Evolutionary conservation across 2,797 vertebrate genomes (phyloP).

Genomic region (Parauchenoglanis punctatus): DNA sequence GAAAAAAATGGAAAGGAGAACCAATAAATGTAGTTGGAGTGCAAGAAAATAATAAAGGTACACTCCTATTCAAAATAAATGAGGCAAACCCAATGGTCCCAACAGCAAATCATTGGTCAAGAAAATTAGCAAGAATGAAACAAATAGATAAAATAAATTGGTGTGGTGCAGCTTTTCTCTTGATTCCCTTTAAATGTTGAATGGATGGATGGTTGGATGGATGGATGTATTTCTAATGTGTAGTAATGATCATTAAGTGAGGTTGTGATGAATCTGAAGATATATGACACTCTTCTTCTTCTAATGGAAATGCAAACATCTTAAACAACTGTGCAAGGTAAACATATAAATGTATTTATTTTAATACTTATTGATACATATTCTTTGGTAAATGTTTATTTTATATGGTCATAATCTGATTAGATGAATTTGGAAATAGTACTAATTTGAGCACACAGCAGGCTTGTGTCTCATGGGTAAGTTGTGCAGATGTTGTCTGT

Average conservation of each 20-base stretch:
- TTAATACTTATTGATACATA: neutral
- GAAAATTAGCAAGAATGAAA: too few relatives aligned
- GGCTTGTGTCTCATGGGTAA: conserved; percentile 12
- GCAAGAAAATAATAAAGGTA: too few relatives aligned
- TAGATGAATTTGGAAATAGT: conserved; percentile 3
- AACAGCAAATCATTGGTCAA: too few relatives aligned
- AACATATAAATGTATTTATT: neutral
- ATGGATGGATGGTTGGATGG: neutral
- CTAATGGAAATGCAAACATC: neutral
- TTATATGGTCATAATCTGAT: neutral
- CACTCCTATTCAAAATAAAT: too few relatives aligned
- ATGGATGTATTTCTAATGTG: neutral
- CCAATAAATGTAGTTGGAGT: too few relatives aligned
- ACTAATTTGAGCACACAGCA: conserved; percentile 17
- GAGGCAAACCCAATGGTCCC: too few relatives aligned
- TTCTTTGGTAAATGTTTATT: neutral
- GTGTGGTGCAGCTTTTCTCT: too few relatives aligned
- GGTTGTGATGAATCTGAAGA: neutral
- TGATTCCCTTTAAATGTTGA: neutral
- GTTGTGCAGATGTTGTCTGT: conserved; percentile 35
- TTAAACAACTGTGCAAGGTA: neutral
- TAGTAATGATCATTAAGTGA: neutral
- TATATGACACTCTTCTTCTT: neutral
- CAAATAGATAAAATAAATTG: too few relatives aligned
- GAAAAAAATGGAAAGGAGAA: too few relatives aligned